A percentile compares a stretch with the other conserved stretches of the same genome.
These are phyloP conservation scores for Notolabrus celidotus DNA, from an alignment of 2,797 vertebrate species.

Conservation along the genomic window DNA sequence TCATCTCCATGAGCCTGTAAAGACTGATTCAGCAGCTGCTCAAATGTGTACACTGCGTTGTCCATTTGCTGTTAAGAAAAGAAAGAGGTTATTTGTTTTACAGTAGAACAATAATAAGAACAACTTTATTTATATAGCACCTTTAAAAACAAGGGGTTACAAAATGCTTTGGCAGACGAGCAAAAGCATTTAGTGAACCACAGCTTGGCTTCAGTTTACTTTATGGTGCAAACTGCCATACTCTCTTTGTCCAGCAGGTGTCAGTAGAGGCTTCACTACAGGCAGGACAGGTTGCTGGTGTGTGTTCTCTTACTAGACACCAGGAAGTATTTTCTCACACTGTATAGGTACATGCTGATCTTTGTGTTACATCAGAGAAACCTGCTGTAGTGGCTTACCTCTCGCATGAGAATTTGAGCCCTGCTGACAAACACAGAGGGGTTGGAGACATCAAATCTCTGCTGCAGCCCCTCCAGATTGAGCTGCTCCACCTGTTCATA, in stretches of 20 bases:
- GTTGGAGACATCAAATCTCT: constrained; percentile 93
- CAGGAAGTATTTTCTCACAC: constrained; percentile 25
- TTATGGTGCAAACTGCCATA: neutral
- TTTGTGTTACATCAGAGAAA: neutral
- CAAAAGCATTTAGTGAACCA: neutral
- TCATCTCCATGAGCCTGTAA: constrained; percentile 86
- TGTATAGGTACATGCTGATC: neutral
- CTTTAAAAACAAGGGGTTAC: too few relatives aligned
- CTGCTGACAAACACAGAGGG: constrained; percentile 93
- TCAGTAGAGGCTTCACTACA: constrained; percentile 39
- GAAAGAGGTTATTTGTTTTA: neutral
- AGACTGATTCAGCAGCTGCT: constrained; percentile 94
- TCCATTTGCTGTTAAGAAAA: constrained; percentile 92
- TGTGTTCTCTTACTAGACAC: neutral
- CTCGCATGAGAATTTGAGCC: constrained; percentile 96
- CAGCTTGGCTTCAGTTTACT: neutral
- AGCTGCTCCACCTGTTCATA: constrained; percentile 95
- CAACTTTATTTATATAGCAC: too few relatives aligned
- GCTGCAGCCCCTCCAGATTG: constrained; percentile 94
- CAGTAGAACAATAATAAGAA: neutral
- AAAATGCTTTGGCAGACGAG: too few relatives aligned
- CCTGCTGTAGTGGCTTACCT: constrained; percentile 81
- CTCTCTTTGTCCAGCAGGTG: constrained; percentile 70
- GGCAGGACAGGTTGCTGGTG: neutral
- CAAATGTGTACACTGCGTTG: constrained; percentile 93